Base-by-base conservation (phyloP, 1,140 invertebrate genomes). In the Tyrophagus putrescentiae region DNA sequence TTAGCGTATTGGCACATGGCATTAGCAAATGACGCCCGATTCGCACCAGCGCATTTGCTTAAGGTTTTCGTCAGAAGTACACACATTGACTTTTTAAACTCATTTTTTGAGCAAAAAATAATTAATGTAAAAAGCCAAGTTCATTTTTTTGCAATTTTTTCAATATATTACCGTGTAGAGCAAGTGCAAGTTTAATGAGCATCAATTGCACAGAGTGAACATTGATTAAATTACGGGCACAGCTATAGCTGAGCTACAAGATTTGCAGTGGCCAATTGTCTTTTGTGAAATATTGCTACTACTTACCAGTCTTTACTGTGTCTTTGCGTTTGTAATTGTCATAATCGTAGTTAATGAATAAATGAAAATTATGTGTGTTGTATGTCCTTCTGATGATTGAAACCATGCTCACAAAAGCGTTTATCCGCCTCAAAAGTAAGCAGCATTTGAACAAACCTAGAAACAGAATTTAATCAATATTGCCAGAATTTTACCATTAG, bases 341-440 rank as follows among this genome's bases (percentile, higher is more conserved):
- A 21, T 48, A 48, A 48, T 48, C 45, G 31, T 48, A 48, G 31
- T 48, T 48, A 48, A 48, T 48, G 45, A 48, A 48, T 25, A 48
- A 48, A n/a, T n/a, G n/a, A n/a, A n/a, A n/a, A n/a, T n/a, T n/a
- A n/a, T n/a, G n/a, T n/a, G n/a, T n/a, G n/a, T n/a, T n/a, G n/a
- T n/a, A n/a, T 48, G 45, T 48, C 45, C 21, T 21, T 48, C 45
- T 6, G 21, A 25, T 39, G 13, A 13, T 21, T 13, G 36, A 13
- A 39, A 21, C 36, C 13, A 39, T 13, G 36, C 13, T 13, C 36
- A 13, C 36, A 39, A 21, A 13, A 21, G 21, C 36, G 13, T 21
- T 13, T 13, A 13, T 13, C 21, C 13, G 21, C 21, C 36, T 39
- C 36, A 21, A 39, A 13, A 39, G 36, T 39, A 13, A 21, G 13